A percentile compares a stretch with the other conserved stretches of the same genome.
Evolutionary conservation across 2,888 invertebrate species (phyloP).

Genomic region (Charanyca ferruginea): DNA sequence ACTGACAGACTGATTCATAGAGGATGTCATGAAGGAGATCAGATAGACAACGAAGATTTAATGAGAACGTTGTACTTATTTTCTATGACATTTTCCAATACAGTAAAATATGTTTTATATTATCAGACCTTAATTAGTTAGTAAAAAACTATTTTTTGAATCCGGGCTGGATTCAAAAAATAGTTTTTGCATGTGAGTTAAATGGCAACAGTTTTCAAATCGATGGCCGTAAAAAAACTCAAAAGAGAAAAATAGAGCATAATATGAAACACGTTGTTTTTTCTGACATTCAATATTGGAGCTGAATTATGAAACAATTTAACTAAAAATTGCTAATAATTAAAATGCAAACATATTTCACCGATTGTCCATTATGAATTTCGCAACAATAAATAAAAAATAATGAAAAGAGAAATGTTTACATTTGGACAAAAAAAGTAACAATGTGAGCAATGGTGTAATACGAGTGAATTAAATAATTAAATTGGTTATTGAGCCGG

Average conservation of each 20-base stretch:
- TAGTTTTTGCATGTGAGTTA: no score
- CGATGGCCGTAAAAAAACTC: neutral
- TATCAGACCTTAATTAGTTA: no score
- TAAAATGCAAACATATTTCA: conserved; percentile 14
- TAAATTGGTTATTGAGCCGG: conserved; percentile 52
- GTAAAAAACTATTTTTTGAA: no score
- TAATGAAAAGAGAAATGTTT: conserved; percentile 9
- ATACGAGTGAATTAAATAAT: conserved; percentile 49
- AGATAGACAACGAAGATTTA: conserved; percentile 22
- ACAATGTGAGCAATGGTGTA: conserved; percentile 35
- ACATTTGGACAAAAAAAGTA: conserved; percentile 7
- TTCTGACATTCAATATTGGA: conserved; percentile 7
- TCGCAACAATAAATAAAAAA: conserved; percentile 12
- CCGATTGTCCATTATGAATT: conserved; percentile 5
- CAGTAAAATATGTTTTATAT: neutral
- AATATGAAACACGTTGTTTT: conserved; percentile 13
- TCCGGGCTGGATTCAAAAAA: no score
- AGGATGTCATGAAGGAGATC: conserved; percentile 14
- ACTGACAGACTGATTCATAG: conserved; percentile 39
- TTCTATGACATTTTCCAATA: neutral
- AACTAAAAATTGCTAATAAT: conserved; percentile 12
- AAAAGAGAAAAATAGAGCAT: neutral
- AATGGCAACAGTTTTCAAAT: neutral
- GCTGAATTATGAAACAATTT: conserved; percentile 17
- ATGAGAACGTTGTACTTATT: conserved; percentile 1